A percentile compares a stretch with the other conserved stretches of the same genome.
Conservation (phyloP, 2,888 invertebrate species). For the Scelioninae gen. 1 region DNA sequence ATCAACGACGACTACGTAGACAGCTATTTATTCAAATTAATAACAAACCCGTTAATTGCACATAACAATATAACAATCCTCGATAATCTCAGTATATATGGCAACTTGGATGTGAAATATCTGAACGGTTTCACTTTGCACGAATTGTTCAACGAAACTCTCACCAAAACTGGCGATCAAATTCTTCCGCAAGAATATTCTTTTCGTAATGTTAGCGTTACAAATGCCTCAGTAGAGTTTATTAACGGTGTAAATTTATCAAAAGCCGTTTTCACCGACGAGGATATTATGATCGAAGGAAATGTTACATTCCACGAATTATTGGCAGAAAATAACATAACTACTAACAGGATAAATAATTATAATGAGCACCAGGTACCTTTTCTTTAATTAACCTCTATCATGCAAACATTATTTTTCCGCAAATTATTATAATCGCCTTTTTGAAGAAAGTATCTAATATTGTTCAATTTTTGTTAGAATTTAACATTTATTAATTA, state of each 20-base stretch:
- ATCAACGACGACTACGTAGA: conserved; percentile 70
- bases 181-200: conserved; percentile 68
- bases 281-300: conserved; percentile 71
- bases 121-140: conserved; percentile 70
- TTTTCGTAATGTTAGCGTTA: conserved; percentile 67
- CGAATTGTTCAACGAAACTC: conserved; percentile 66
- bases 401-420: too few species aligned
- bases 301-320: conserved; percentile 76
- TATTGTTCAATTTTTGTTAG: not conserved
- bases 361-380: conserved; percentile 72
- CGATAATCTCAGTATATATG: conserved; percentile 71
- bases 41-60: conserved; percentile 17
- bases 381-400: too few species aligned
- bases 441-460: not conserved
- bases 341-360: conserved; percentile 73
- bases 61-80: conserved; percentile 63
- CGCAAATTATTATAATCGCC: too few species aligned
- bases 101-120: conserved; percentile 70
- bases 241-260: conserved; percentile 73
- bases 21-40: conserved; percentile 69
- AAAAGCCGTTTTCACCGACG: conserved; percentile 74
- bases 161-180: conserved; percentile 75
- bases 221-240: conserved; percentile 63
- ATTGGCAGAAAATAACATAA: conserved; percentile 71
- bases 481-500: not conserved